phyloP scores from a whole-genome alignment of 2,113 vertebrate genomes.

The Megaceryle maxima region DNA sequence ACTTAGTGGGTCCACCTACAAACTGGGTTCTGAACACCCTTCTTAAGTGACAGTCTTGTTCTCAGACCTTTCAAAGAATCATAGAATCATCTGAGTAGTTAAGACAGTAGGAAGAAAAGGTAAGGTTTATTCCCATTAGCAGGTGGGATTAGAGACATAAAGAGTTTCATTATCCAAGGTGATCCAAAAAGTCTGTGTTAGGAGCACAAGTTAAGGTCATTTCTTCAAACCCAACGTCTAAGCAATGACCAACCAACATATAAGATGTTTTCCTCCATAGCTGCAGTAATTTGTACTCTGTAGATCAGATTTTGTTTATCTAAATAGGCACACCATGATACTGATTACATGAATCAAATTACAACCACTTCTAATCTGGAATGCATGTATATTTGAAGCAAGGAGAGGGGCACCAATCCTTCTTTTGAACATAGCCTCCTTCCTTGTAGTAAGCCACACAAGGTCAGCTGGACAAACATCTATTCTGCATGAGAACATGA shows the following conservation, averaged over 20 bases:
- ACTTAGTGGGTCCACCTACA: background rate
- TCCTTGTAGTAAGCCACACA: background rate
- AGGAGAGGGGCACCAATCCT: background rate
- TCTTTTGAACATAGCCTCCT: background rate
- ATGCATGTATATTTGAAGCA: background rate
- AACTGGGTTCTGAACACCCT: background rate
- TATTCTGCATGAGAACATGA: background rate
- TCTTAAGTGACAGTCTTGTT: background rate
- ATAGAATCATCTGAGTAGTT: background rate
- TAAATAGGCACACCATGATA: background rate
- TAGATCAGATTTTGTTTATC: background rate
- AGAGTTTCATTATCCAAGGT: background rate
- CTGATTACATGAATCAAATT: background rate
- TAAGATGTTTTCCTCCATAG: background rate
- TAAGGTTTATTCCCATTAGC: background rate
- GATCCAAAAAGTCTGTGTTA: background rate
- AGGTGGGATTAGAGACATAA: background rate
- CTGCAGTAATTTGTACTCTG: background rate
- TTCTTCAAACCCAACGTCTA: background rate
- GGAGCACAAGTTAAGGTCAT: background rate
- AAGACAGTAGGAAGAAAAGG: background rate
- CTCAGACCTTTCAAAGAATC: background rate
- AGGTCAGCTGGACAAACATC: background rate
- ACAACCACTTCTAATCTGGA: background rate
- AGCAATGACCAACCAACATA: background rate